phyloP scores from a whole-genome alignment of 92 coral and sea anemone genomes.

The Montipora capitata region DNA sequence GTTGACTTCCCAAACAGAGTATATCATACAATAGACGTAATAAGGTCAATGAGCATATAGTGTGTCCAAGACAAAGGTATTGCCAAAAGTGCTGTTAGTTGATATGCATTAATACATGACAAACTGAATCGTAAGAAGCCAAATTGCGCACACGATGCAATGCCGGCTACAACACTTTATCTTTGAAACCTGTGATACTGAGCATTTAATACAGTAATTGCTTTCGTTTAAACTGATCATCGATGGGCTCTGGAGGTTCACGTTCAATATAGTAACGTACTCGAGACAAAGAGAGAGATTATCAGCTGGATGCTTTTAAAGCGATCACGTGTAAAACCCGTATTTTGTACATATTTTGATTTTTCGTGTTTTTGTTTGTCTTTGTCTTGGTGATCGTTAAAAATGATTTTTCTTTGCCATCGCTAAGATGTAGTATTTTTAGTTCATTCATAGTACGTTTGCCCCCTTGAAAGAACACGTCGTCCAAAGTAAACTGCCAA shows the following conservation, averaged over 20 bases:
- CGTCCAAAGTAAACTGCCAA: neutral
- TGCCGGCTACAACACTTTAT: neutral
- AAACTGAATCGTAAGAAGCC: too few relatives aligned
- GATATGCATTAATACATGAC: neutral
- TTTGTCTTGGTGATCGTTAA: neutral
- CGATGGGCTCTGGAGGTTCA: neutral
- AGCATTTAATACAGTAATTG: constrained; percentile 14
- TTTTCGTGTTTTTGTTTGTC: neutral
- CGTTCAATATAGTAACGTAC: neutral
- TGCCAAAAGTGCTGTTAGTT: neutral
- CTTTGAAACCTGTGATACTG: neutral
- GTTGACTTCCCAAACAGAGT: constrained; percentile 33
- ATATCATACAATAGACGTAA: constrained; percentile 10
- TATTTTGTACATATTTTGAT: neutral
- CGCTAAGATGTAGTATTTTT: constrained; percentile 4
- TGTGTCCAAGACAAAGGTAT: constrained; percentile 7
- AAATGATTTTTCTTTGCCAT: too few relatives aligned
- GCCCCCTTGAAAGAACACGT: neutral
- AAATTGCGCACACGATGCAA: too few relatives aligned
- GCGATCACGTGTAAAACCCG: neutral
- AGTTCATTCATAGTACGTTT: neutral
- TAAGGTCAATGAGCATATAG: constrained; percentile 14
- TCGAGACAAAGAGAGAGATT: constrained; percentile 5
- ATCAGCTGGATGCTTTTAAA: neutral
- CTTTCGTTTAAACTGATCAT: constrained; percentile 8